Percentiles rank a stretch among this genome's conserved stretches.
phyloP scores from a whole-genome alignment of 1,140 invertebrate genomes.

The Cydia amplana region DNA sequence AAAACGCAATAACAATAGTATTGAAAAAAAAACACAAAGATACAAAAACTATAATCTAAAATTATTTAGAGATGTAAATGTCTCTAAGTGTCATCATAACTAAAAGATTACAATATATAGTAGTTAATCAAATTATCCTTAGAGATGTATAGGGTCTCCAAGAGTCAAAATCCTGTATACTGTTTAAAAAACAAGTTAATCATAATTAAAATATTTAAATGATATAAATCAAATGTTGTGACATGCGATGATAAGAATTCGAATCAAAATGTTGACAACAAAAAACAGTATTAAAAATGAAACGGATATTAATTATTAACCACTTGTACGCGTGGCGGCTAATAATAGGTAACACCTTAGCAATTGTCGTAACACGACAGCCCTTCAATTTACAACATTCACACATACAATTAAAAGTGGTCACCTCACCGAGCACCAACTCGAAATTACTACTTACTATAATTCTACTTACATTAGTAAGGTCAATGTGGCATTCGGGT shows the following conservation, averaged over 20 bases:
- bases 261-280: neutral
- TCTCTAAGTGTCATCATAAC: no score
- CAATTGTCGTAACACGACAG: conserved; percentile 56
- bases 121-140: no score
- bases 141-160: no score
- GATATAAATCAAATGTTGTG: neutral
- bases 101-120: no score
- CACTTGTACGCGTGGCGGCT: conserved; percentile 1
- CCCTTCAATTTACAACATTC: conserved; percentile 49
- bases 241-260: neutral
- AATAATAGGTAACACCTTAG: conserved; percentile 28
- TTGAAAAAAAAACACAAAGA: no score
- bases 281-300: neutral
- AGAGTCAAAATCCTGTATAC: no score
- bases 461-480: conserved; percentile 23
- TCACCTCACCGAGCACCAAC: conserved; percentile 46
- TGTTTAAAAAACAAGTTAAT: no score
- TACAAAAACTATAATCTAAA: no score
- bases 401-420: conserved; percentile 54
- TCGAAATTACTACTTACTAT: conserved; percentile 57
- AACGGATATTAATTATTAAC: neutral
- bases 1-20: no score
- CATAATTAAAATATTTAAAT: no score
- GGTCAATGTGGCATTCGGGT: neutral
- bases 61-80: no score